Base-by-base conservation (phyloP, 2,113 vertebrate species). In the Ancistrus triradiatus region DNA sequence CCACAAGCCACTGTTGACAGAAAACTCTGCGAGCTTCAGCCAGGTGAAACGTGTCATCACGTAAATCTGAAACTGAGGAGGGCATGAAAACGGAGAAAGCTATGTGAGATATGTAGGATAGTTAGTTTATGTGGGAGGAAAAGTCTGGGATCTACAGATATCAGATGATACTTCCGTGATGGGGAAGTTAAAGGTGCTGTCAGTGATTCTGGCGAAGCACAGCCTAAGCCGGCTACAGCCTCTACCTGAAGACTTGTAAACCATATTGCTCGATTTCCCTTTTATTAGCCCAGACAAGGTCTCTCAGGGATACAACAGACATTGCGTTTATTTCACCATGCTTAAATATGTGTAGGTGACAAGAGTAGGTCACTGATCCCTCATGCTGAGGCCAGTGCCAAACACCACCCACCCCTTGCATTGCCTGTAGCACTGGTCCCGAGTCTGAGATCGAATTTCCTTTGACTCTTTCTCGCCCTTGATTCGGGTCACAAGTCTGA, bases 401-500 rank as follows among this genome's bases (percentile, higher is more conserved):
- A 51, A 69, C 55, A 42, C 27, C 24, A n/a, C 51, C 55, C 7
- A 15, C 10, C 22, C 56, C 58, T 63, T 67, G 69, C 47, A 1
- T 18, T 14, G 14, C 47, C 35, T 59, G 57, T 44, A 59, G 40
- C 25, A 44, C 25, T 31, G 25, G 11, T 44, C 70, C 63, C 43
- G 13, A n/a, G 9, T 10, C 19, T 24, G 22, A 8, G 52, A 52
- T 78, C 35, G 17, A 52, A 44, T 81, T 76, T 68, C 72, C 58
- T 37, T 44, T 28, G 48, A 21, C 49, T 57, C 47, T 7, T 46
- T 14, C 42, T 59, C 51, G 43, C 35, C 18, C 52, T 69, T 66
- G 51, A 44, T 70, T 64, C 48, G 22, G 70, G 69, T 75, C 49
- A 47, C 14, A 17, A 59, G 66, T 51, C 69, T 73, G 68, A 57